Conservation (phyloP, 1,140 invertebrate genomes). For the Orussus abietinus region DNA sequence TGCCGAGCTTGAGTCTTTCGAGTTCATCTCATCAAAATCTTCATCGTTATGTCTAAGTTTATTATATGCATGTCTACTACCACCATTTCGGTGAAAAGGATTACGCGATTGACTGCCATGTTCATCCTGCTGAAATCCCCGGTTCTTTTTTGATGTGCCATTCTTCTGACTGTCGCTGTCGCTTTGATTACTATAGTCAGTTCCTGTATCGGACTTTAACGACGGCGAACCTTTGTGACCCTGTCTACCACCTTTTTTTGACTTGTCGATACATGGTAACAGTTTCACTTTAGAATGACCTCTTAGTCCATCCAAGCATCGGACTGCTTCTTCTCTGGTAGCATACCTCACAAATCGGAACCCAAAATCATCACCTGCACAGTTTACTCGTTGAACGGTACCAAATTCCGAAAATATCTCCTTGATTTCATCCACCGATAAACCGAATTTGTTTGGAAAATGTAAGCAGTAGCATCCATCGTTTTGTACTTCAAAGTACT, state of each 20-base stretch:
- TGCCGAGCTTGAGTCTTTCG: no score
- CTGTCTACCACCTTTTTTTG: no score
- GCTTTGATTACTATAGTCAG: neutral
- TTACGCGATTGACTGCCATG: neutral
- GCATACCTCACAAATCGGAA: slow-evolving; percentile 17
- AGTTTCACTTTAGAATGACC: slow-evolving; percentile 10
- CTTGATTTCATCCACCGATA: slow-evolving; percentile 1
- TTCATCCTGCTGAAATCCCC: neutral
- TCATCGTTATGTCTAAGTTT: no score
- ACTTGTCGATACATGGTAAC: slow-evolving; percentile 7
- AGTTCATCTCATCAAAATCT: no score
- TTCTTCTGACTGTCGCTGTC: neutral
- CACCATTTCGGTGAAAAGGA: no score
- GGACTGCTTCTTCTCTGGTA: slow-evolving; percentile 2
- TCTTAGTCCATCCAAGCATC: slow-evolving; percentile 4
- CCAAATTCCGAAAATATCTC: slow-evolving; percentile 23
- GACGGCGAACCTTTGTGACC: no score
- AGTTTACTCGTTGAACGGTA: slow-evolving; percentile 7
- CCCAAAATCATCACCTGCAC: slow-evolving; percentile 3
- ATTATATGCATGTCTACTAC: no score
- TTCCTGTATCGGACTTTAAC: no score
- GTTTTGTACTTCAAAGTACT: neutral
- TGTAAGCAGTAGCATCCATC: slow-evolving; percentile 14
- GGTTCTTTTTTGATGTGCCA: neutral
- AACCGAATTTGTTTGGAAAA: slow-evolving; percentile 16